These are phyloP conservation scores for Pemphredon lugubris DNA, from an alignment of 2,888 invertebrate species.

Conservation along the genomic window DNA sequence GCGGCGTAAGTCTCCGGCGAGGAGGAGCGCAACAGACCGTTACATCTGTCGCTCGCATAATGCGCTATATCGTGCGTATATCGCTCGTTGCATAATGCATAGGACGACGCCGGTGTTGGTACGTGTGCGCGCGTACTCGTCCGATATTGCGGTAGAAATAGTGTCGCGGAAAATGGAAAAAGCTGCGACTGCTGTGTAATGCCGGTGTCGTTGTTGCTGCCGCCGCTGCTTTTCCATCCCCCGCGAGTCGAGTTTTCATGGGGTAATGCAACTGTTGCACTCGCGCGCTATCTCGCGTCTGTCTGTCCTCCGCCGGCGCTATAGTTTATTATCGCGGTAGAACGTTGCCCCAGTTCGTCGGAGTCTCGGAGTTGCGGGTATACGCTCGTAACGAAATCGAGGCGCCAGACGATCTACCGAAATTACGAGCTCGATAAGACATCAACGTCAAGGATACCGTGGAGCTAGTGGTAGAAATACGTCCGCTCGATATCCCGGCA, in stretches of 20 bases:
- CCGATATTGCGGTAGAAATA: constrained; percentile 63
- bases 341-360: constrained; percentile 3
- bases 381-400: constrained; percentile 13
- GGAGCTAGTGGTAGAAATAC: background rate
- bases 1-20: constrained; percentile 39
- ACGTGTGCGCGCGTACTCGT: constrained; percentile 45
- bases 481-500: background rate
- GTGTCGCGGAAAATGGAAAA: constrained; percentile 66
- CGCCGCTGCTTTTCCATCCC: constrained; percentile 11
- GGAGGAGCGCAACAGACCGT: constrained; percentile 59
- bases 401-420: constrained; percentile 26
- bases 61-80: constrained; percentile 66
- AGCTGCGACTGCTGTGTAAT: constrained; percentile 47
- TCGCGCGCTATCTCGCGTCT: constrained; percentile 34
- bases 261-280: constrained; percentile 57
- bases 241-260: background rate
- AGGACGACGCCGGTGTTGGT: too few species aligned
- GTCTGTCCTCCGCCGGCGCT: constrained; percentile 24
- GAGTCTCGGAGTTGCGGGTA: constrained; percentile 4
- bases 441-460: constrained; percentile 1
- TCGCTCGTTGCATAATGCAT: constrained; percentile 69
- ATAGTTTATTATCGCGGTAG: constrained; percentile 38
- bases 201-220: constrained; percentile 21
- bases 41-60: constrained; percentile 72
- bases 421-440: constrained; percentile 33